Evolutionary conservation across 2,888 invertebrate genomes (phyloP).

Genomic region (Crocallis elinguaria): DNA sequence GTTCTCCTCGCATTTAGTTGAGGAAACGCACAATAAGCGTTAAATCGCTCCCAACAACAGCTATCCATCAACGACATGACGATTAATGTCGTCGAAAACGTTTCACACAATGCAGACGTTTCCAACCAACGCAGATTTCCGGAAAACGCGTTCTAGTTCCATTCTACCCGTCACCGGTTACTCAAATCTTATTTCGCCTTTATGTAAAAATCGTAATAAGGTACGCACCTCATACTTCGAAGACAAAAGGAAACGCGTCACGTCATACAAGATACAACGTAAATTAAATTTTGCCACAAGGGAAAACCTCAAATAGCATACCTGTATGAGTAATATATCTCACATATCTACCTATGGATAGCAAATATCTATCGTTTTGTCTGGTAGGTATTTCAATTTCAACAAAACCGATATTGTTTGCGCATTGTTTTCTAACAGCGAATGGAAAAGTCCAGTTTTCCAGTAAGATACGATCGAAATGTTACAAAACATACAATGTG

Average conservation of each 20-base stretch:
- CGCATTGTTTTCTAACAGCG: conserved; percentile 10
- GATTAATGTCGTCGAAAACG: conserved; percentile 47
- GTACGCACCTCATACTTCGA: conserved; percentile 35
- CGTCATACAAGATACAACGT: conserved; percentile 11
- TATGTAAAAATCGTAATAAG: conserved; percentile 37
- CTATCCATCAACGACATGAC: conserved; percentile 50
- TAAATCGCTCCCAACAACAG: conserved; percentile 47
- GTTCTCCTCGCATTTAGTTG: conserved; percentile 40
- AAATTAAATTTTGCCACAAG: conserved; percentile 35
- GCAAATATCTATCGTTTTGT: conserved; percentile 9
- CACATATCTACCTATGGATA: not conserved
- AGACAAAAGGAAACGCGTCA: conserved; percentile 40
- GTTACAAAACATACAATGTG: conserved; percentile 29
- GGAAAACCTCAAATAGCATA: conserved; percentile 31
- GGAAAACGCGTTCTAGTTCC: conserved; percentile 26
- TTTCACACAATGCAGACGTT: conserved; percentile 37
- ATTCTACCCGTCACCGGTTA: conserved; percentile 36
- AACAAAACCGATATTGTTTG: conserved; percentile 23
- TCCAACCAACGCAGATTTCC: conserved; percentile 23
- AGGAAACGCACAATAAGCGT: conserved; percentile 39
- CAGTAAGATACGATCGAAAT: conserved; percentile 29
- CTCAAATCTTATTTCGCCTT: conserved; percentile 36
- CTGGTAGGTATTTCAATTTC: conserved; percentile 23
- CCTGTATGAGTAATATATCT: conserved; percentile 18
- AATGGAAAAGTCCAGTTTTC: conserved; percentile 20